These are phyloP conservation scores for Caerostris darwini DNA, from an alignment of 1,140 invertebrate genomes.

Conservation along the genomic window DNA sequence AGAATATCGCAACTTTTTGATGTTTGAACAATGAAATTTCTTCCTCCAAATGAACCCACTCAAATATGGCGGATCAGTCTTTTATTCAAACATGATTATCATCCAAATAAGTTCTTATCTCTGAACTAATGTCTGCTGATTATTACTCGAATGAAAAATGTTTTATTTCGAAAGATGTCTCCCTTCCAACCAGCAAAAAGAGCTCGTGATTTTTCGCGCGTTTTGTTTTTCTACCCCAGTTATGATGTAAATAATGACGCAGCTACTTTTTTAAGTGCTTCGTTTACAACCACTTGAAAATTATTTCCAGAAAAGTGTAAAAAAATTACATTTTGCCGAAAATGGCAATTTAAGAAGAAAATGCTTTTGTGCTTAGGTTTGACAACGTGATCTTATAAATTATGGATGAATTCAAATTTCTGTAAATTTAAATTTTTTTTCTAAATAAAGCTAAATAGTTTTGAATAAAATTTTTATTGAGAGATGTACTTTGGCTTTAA, in stretches of 20 bases:
- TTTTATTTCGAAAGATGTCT: conserved; percentile 6
- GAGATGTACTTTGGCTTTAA: too few relatives aligned
- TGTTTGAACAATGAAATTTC: background rate
- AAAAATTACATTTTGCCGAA: background rate
- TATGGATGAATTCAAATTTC: too few relatives aligned
- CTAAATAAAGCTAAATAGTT: too few relatives aligned
- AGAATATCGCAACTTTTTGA: background rate
- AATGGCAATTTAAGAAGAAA: too few relatives aligned
- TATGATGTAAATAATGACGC: background rate
- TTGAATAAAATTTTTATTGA: too few relatives aligned
- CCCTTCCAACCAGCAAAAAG: background rate
- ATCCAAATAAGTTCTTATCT: background rate
- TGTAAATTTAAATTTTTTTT: too few relatives aligned
- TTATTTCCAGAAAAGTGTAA: background rate
- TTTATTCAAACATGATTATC: conserved; percentile 31
- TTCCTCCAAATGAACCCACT: conserved; percentile 1
- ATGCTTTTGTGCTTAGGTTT: too few relatives aligned
- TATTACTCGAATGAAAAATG: conserved; percentile 20
- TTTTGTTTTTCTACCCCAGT: background rate
- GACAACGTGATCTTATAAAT: too few relatives aligned
- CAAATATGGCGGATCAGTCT: background rate
- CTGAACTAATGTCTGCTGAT: conserved; percentile 45
- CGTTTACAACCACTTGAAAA: background rate
- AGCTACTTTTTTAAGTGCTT: background rate
- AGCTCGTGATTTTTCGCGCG: conserved; percentile 19